Conservation (phyloP, 2,888 invertebrate genomes). For the Drosophila sordidula region DNA sequence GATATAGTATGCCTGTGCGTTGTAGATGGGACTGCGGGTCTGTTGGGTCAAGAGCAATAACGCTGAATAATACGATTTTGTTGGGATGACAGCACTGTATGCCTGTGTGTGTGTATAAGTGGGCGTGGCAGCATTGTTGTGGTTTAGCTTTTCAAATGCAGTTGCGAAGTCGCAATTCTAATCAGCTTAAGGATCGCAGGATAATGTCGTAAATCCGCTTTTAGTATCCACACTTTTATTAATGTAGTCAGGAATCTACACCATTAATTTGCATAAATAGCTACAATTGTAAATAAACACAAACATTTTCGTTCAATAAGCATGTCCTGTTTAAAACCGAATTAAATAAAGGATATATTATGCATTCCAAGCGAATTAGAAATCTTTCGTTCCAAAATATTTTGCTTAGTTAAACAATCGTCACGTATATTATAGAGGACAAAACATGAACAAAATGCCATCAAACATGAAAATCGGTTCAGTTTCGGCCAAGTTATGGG, state of each 20-base stretch:
- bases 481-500: too few relatives aligned
- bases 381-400: too few relatives aligned
- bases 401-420: too few relatives aligned
- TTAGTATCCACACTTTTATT: background rate
- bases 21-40: conserved; percentile 25
- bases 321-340: too few relatives aligned
- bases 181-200: conserved; percentile 17
- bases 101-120: conserved; percentile 5
- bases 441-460: too few relatives aligned
- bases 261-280: background rate
- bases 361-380: too few relatives aligned
- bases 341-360: too few relatives aligned
- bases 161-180: conserved; percentile 6
- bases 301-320: too few relatives aligned
- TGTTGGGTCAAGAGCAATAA: conserved; percentile 72
- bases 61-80: conserved; percentile 72
- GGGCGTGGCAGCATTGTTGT: conserved; percentile 30
- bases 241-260: too few relatives aligned
- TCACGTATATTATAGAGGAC: too few relatives aligned
- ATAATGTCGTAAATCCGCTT: background rate
- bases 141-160: conserved; percentile 26
- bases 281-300: too few relatives aligned
- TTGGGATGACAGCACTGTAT: conserved; percentile 30
- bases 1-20: conserved; percentile 25
- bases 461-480: too few relatives aligned